These are phyloP conservation scores for Rhadinocentrus ornatus DNA, from an alignment of 2,797 vertebrate species.

Conservation along the genomic window DNA sequence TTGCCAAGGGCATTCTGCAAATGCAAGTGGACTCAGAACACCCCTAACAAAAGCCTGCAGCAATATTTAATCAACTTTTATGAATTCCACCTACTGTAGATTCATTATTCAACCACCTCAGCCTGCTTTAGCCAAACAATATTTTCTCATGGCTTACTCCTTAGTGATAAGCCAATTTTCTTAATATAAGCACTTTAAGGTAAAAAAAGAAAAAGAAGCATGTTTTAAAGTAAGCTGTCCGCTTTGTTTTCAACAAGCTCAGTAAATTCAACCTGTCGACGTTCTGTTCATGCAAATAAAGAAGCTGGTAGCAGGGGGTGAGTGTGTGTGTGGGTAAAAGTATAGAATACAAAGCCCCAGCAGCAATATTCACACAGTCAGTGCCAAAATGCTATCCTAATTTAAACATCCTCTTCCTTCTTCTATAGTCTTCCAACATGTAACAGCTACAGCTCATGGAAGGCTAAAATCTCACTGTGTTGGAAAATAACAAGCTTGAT, in stretches of 20 bases:
- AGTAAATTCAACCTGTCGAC: constrained; percentile 60
- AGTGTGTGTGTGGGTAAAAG: constrained; percentile 27
- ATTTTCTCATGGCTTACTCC: background rate
- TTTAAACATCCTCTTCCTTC: constrained; percentile 44
- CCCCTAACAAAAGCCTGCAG: constrained; percentile 28
- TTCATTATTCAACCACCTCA: constrained; percentile 35
- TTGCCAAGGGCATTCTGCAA: constrained; percentile 15
- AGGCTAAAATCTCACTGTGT: constrained; percentile 11
- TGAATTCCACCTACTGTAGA: constrained; percentile 33
- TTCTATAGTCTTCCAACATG: constrained; percentile 25
- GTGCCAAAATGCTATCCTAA: constrained; percentile 51
- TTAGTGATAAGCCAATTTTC: background rate
- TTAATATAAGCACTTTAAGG: constrained; percentile 2
- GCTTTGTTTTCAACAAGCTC: constrained; percentile 35
- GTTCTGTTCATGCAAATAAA: constrained; percentile 37
- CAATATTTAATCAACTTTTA: constrained; percentile 61
- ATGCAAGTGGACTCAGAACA: constrained; percentile 2
- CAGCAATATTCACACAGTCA: constrained; percentile 49
- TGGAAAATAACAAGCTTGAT: background rate
- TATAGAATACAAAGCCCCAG: constrained; percentile 54
- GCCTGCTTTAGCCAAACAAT: constrained; percentile 30
- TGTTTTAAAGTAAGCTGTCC: constrained; percentile 18
- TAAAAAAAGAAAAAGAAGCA: background rate
- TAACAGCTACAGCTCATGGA: constrained; percentile 8
- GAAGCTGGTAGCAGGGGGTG: constrained; percentile 16